These are phyloP conservation scores for Polydrusus tereticollis DNA, from an alignment of 2,888 invertebrate species.

Conservation along the genomic window DNA sequence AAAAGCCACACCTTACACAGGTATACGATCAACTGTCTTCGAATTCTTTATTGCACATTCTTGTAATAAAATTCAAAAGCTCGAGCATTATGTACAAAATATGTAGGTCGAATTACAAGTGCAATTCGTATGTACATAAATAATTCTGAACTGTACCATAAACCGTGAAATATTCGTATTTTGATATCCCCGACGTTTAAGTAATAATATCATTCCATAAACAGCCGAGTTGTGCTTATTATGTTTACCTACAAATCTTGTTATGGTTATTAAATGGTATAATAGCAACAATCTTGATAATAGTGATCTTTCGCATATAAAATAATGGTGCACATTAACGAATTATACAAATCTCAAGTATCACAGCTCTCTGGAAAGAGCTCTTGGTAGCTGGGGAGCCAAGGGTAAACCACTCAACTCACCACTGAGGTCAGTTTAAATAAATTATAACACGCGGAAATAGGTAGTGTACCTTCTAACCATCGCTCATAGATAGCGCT, in stretches of 20 bases:
- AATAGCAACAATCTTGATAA: background rate
- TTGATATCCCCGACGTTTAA: conserved; percentile 35
- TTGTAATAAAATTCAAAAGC: conserved; percentile 18
- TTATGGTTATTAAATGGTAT: background rate
- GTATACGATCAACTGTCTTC: background rate
- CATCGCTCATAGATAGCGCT: too few species aligned
- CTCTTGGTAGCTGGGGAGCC: too few species aligned
- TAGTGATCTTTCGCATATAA: conserved; percentile 4
- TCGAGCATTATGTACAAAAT: conserved; percentile 16
- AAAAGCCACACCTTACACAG: background rate
- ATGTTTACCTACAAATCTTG: conserved; percentile 22
- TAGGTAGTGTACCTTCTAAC: too few species aligned
- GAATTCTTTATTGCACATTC: background rate
- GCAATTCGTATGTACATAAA: conserved; percentile 28
- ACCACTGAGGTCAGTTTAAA: too few species aligned
- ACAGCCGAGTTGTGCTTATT: conserved; percentile 22
- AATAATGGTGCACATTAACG: background rate
- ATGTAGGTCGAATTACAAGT: conserved; percentile 38
- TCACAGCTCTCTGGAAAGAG: too few species aligned
- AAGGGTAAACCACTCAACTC: too few species aligned
- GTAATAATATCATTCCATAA: conserved; percentile 40
- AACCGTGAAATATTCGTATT: conserved; percentile 27
- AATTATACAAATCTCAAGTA: background rate
- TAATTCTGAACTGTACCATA: conserved; percentile 14
- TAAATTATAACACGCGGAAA: too few species aligned